Evolutionary conservation across 2,888 invertebrate genomes (phyloP), one percentile per base, ranked within the genome.

Genomic region (Aporophyla lueneburgensis): DNA sequence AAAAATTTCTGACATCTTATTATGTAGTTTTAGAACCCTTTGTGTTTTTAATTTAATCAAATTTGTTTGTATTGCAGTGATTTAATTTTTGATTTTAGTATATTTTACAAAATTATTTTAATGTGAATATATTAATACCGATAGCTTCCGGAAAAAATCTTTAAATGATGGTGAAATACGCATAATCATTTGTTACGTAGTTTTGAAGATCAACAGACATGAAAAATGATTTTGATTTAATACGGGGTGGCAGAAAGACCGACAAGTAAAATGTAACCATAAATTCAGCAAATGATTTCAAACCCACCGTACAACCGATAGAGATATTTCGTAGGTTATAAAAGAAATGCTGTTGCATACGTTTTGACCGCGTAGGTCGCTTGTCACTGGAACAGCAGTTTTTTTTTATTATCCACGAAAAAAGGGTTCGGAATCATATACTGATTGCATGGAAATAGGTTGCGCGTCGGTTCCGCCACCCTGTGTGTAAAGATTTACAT

Each of bases 1-100:
- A 19, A n/a, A n/a, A n/a, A n/a, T n/a, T n/a, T n/a, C 27, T 49
- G 7, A 71, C 49, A 54, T 54, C 14, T 78, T 76, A 58, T 61
- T 49, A 71, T 49, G 24, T 27, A 56, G 27, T 72, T 56, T 80
- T 4, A 43, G 6, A 5, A 21, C n/a, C 21, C 7, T 71, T 53
- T 16, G 7, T 33, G 21, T 19, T 59, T 10, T 43, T 10, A 1
- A 46, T 74, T 46, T 54, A 19, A 53, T 74, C 5, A 10, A 59
- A 19, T 5, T 33, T 5, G 24, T 58, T 7, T 7, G 6, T 6
- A 58, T 14, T 24, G 24, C 16, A 12, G 14, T 24, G 3, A 24
- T 24, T 56, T 56, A 24, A 3, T 24, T 14, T 24, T 7, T 24
- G 7, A 27, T 16, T 19, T 3, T 16, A 7, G 56, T 24, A 6